These are phyloP conservation scores for Lonchura striata DNA, from an alignment of 2,113 vertebrate genomes.

Conservation along the genomic window DNA sequence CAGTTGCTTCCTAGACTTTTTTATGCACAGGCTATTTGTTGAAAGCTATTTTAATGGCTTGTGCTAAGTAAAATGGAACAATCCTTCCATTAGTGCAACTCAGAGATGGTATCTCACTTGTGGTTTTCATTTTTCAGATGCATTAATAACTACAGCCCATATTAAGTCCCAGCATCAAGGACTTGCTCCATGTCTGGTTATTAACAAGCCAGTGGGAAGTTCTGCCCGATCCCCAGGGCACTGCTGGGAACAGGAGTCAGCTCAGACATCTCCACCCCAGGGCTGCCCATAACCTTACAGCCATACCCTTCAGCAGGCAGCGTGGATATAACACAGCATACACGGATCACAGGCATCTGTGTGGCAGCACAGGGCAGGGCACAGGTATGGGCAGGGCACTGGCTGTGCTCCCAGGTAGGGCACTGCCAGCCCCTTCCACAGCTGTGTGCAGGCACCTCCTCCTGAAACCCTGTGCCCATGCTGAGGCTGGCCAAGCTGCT, in stretches of 20 bases:
- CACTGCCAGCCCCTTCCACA: background rate
- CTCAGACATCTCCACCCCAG: background rate
- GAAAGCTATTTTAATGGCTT: background rate
- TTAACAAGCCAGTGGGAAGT: background rate
- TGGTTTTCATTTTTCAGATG: background rate
- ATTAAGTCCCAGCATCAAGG: background rate
- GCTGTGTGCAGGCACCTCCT: background rate
- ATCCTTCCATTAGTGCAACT: background rate
- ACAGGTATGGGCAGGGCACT: fast-evolving
- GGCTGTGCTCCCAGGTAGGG: background rate
- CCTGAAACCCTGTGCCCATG: fast-evolving
- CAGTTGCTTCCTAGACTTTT: background rate
- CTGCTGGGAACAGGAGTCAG: background rate
- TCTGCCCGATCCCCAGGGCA: background rate
- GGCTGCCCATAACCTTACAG: background rate
- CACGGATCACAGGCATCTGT: fast-evolving
- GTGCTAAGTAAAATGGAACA: background rate
- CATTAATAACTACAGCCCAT: background rate
- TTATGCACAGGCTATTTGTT: background rate
- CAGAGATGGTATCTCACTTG: background rate
- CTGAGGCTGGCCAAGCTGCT: background rate
- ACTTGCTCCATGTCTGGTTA: background rate
- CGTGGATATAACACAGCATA: fast-evolving
- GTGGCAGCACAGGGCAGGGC: background rate
- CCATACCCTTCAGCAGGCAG: background rate